A percentile compares a stretch with the other conserved stretches of the same genome.
Conservation (phyloP, 2,113 vertebrate genomes). For the Pteronura brasiliensis region DNA sequence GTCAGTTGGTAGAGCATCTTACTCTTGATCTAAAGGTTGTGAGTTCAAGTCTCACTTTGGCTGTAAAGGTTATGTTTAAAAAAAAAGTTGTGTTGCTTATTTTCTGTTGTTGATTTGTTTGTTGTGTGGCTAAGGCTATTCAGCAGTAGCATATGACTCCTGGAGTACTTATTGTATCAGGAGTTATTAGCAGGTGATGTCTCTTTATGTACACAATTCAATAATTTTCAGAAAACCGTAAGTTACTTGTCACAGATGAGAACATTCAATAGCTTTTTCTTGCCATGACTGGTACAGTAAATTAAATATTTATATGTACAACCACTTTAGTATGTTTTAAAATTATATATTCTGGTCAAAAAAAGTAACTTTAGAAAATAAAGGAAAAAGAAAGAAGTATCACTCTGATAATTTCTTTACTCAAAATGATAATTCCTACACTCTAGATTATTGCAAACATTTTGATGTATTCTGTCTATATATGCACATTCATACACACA, state of each 20-base stretch:
- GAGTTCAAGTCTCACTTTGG: background rate
- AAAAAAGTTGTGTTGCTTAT: background rate
- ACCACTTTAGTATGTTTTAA: background rate
- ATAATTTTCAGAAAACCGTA: background rate
- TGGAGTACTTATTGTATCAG: background rate
- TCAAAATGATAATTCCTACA: background rate
- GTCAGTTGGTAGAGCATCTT: background rate
- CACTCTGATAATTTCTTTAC: background rate
- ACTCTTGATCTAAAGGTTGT: background rate
- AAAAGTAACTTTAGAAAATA: background rate
- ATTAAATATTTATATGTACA: background rate
- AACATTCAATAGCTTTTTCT: background rate
- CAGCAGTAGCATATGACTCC: background rate
- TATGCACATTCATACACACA: background rate
- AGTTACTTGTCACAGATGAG: background rate
- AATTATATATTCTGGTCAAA: background rate
- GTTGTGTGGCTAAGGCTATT: background rate
- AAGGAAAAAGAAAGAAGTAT: background rate
- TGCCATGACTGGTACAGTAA: background rate
- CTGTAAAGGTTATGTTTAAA: background rate
- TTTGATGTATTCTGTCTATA: background rate
- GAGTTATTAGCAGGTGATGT: background rate
- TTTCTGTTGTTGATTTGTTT: background rate
- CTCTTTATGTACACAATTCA: background rate
- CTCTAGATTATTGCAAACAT: background rate